Base-by-base conservation (phyloP, 2,113 vertebrate species). In the Penelope pileata region DNA sequence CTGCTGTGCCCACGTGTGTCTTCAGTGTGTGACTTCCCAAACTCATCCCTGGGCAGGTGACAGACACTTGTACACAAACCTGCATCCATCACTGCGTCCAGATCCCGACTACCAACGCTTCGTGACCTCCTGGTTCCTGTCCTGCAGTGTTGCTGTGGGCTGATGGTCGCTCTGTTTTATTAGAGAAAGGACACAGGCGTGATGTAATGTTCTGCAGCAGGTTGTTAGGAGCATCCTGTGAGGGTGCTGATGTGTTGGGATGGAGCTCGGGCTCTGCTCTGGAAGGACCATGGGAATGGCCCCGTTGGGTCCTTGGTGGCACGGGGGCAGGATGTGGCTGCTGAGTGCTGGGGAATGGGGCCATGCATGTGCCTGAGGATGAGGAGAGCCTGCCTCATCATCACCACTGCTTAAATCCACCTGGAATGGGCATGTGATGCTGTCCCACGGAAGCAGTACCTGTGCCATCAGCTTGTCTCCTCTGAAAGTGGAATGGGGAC, bases 401-500 rank as follows among this genome's bases (percentile, higher is more conserved):
- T 13, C 14, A 45, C 43, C 50, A 51, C 51, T 43, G 43, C 56
- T 47, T 23, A 1, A 45, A 32, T 29, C 27, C 34, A 12, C 8
- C 59, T 51, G 75, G 48, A 64, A 24, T 0, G 1, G 1, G 30
- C 36, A 7, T 4, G 2, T 26, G 34, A 9, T 13, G 42, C 23
- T 43, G n/a, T 11, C 1, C 32, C 24, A 81, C 10, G 38, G 79
- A 26, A 34, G 23, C 51, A 43, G 16, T 32, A 6, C 3, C 59
- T 19, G 13, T 43, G 1, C 32, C 16, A 26, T 47, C 32, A 30
- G 56, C 27, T 54, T 54, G 8, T 53, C n/a, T 64, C 30, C 4
- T 27, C 8, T 2, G 10, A 16, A 54, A 40, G 17, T 0, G 0
- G 43, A 43, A 4, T 7, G 30, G 38, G 30, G 43, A 43, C 40